These are phyloP conservation scores for Scatophagus argus DNA, from an alignment of 2,113 vertebrate genomes.

Conservation along the genomic window DNA sequence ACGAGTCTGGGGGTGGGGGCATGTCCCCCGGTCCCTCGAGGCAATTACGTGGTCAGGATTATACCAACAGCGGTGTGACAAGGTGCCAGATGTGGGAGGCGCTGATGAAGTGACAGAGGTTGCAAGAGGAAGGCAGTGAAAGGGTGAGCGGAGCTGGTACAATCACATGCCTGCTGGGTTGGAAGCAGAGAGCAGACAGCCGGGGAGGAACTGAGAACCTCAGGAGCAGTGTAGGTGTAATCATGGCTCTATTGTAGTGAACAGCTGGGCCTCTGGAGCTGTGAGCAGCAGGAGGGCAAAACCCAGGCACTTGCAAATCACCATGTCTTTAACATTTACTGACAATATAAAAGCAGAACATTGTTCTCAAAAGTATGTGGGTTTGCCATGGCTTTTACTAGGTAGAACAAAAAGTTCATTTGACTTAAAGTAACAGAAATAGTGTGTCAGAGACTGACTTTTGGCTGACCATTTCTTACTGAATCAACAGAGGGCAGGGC, in stretches of 20 bases:
- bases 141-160: constrained; percentile 52
- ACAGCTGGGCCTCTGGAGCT: constrained; percentile 69
- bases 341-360: constrained; percentile 59
- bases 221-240: constrained; percentile 73
- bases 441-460: not conserved
- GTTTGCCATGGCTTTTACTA: constrained; percentile 37
- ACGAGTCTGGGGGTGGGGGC: no score
- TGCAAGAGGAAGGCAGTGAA: constrained; percentile 63
- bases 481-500: not conserved
- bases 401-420: constrained; percentile 35
- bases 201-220: constrained; percentile 60
- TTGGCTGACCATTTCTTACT: not conserved
- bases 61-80: constrained; percentile 36
- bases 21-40: no score
- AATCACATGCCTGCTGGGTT: constrained; percentile 79
- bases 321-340: constrained; percentile 74
- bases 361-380: constrained; percentile 44
- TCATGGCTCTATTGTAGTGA: constrained; percentile 80
- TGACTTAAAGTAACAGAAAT: constrained; percentile 16
- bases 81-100: constrained; percentile 57
- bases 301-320: constrained; percentile 65
- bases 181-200: constrained; percentile 69
- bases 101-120: constrained; percentile 49
- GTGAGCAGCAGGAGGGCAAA: constrained; percentile 48
- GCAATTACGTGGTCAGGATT: constrained; percentile 56